Conservation (phyloP, 1,140 invertebrate species). For the Drosophila arizonae region DNA sequence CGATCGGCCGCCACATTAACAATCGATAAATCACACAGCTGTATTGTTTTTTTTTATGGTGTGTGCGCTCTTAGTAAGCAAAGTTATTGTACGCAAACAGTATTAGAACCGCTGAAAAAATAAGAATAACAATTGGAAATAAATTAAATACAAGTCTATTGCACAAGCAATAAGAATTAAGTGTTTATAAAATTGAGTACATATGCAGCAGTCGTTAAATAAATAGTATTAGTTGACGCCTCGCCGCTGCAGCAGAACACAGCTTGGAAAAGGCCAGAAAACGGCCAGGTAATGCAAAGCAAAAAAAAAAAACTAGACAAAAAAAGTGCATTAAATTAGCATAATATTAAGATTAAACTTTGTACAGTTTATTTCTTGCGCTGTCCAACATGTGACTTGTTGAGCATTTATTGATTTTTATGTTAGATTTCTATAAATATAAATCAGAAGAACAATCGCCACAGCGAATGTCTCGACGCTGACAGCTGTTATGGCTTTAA, state of each 20-base stretch:
- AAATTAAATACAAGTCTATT: not conserved
- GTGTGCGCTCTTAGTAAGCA: constrained; percentile 13
- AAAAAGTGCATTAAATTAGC: constrained; percentile 30
- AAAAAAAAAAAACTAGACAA: not conserved
- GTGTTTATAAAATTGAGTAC: not conserved
- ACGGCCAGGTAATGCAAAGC: constrained; percentile 13
- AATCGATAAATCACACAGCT: constrained; percentile 27
- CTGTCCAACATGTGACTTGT: not conserved
- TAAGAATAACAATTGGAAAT: constrained; percentile 8
- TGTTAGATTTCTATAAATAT: not conserved
- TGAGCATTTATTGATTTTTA: constrained; percentile 15
- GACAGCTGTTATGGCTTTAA: constrained; percentile 9
- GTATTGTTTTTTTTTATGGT: constrained; percentile 26
- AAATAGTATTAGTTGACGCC: constrained; percentile 7
- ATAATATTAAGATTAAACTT: constrained; percentile 8
- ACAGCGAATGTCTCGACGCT: not conserved
- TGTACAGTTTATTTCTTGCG: not conserved
- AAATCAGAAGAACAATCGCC: not conserved
- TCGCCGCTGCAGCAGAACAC: constrained; percentile 5
- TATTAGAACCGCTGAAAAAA: constrained; percentile 21
- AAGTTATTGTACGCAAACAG: constrained; percentile 33
- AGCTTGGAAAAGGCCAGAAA: constrained; percentile 22
- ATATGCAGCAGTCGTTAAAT: not conserved
- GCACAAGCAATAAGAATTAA: not conserved
- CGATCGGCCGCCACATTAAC: constrained; percentile 2